These are phyloP conservation scores for Syritta pipiens DNA, from an alignment of 2,888 invertebrate species.

Conservation along the genomic window DNA sequence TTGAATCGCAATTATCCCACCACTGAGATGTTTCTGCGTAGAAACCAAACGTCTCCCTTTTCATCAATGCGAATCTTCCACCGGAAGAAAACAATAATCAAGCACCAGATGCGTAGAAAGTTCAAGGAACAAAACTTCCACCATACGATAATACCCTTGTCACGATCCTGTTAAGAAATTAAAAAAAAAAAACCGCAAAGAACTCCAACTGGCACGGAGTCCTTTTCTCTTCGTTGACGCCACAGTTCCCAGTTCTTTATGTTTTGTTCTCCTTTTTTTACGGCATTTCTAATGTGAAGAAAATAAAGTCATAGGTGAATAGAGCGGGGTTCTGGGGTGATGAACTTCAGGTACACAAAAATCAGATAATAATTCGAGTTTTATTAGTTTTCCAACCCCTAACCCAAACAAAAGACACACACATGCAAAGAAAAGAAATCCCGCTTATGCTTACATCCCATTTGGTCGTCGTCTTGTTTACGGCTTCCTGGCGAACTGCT, in stretches of 20 bases:
- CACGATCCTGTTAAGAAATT: constrained; percentile 61
- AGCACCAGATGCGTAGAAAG: constrained; percentile 40
- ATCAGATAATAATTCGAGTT: constrained; percentile 67
- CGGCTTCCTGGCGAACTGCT: constrained; percentile 22
- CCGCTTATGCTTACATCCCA: too few relatives aligned
- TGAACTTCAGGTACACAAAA: constrained; percentile 63
- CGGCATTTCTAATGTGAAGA: constrained; percentile 54
- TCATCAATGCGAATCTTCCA: too few relatives aligned
- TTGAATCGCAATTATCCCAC: too few relatives aligned
- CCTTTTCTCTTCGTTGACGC: constrained; percentile 2
- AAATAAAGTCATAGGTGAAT: constrained; percentile 69
- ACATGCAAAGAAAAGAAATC: too few relatives aligned
- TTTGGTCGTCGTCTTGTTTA: constrained; percentile 8
- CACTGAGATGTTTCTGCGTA: too few relatives aligned
- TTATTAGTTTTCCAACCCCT: constrained; percentile 65
- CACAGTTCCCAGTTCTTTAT: constrained; percentile 25
- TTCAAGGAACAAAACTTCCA: constrained; percentile 30
- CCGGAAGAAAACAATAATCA: constrained; percentile 52
- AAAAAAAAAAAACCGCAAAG: constrained; percentile 29
- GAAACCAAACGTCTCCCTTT: too few relatives aligned
- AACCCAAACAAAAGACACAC: constrained; percentile 7
- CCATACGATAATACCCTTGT: constrained; percentile 31
- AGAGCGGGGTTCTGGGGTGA: constrained; percentile 51
- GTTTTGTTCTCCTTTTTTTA: constrained; percentile 31
- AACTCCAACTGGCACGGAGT: constrained; percentile 37